These are phyloP conservation scores for Tetragnatha versicolor DNA, from an alignment of 1,140 invertebrate genomes.

Conservation along the genomic window DNA sequence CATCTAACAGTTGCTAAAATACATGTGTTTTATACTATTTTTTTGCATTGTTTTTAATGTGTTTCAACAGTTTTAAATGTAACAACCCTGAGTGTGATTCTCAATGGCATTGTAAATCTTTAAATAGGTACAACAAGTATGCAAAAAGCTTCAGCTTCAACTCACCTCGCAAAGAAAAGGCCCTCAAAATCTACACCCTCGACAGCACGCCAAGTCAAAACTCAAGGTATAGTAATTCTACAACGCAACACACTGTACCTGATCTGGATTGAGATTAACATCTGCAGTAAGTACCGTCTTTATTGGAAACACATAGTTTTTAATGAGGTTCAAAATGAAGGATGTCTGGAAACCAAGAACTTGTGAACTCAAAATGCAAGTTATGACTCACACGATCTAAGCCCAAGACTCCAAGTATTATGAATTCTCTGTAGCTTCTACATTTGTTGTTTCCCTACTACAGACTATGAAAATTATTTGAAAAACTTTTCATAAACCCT, in stretches of 20 bases:
- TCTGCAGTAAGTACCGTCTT: neutral
- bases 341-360: too few species aligned
- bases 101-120: neutral
- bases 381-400: too few species aligned
- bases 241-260: slow-evolving; percentile 20
- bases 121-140: slow-evolving; percentile 60
- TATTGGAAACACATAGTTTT: too few species aligned
- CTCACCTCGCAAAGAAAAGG: slow-evolving; percentile 73
- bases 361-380: too few species aligned
- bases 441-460: too few species aligned
- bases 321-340: too few species aligned
- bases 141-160: slow-evolving; percentile 62
- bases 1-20: neutral
- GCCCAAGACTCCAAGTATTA: too few species aligned
- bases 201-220: slow-evolving; percentile 62
- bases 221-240: neutral
- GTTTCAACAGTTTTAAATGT: neutral
- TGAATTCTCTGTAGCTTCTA: too few species aligned
- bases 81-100: neutral
- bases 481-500: too few species aligned
- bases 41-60: neutral
- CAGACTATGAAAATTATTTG: too few species aligned
- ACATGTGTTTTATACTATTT: neutral
- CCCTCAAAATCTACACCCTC: slow-evolving; percentile 75
- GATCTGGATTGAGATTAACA: slow-evolving; percentile 45